Percentiles rank a stretch among this genome's conserved stretches.
Conservation (phyloP, 1,140 invertebrate genomes). For the Paramacrobiotus metropolitanus region DNA sequence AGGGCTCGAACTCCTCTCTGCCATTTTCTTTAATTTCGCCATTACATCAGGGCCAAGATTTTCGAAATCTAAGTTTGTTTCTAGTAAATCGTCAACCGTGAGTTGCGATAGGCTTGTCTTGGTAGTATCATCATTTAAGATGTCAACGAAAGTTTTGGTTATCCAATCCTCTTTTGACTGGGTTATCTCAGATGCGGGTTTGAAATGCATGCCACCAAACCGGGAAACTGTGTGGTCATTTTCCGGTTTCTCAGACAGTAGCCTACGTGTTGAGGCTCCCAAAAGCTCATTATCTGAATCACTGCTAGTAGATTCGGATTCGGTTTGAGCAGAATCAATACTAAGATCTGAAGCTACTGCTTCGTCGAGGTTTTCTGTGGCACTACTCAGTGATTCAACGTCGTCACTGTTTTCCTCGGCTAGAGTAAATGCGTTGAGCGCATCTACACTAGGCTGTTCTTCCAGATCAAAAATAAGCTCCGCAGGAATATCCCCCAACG, state of each 20-base stretch:
- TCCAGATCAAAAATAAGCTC: neutral
- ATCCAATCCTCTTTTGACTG: neutral
- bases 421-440: neutral
- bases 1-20: neutral
- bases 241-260: too few relatives aligned
- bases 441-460: neutral
- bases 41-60: neutral
- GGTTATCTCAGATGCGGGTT: neutral
- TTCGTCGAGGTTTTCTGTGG: neutral
- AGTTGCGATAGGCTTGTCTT: neutral
- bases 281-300: neutral
- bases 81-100: neutral
- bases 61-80: neutral
- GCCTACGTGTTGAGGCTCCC: too few relatives aligned
- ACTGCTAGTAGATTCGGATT: neutral
- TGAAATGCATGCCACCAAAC: neutral
- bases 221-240: too few relatives aligned
- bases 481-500: neutral
- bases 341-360: neutral
- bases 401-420: constrained; percentile 1
- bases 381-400: neutral
- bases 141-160: neutral
- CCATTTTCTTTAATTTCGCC: neutral
- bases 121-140: neutral
- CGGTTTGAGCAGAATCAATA: neutral